Evolutionary conservation across 2,888 invertebrate species (phyloP).

Genomic region (Oxycera nigricornis): DNA sequence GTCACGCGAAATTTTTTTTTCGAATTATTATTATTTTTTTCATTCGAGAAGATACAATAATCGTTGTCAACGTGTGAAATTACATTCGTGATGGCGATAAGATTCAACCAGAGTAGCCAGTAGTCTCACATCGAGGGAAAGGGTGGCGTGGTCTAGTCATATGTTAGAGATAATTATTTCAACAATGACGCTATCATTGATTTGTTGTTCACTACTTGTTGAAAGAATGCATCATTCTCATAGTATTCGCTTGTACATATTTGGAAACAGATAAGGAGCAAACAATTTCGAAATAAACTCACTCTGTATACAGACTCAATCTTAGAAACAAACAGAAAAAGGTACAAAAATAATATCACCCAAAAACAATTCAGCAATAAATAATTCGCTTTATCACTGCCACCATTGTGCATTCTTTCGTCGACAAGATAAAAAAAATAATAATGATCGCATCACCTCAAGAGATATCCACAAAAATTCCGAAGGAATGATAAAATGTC

Average conservation of each 20-base stretch:
- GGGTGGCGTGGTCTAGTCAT: neutral
- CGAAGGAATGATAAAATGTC: neutral
- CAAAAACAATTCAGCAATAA: neutral
- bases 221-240: no score
- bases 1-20: no score
- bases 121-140: neutral
- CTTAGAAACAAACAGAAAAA: neutral
- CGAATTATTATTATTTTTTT: no score
- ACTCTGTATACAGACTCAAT: neutral
- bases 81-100: neutral
- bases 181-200: no score
- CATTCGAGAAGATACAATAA: neutral
- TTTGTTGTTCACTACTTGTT: no score
- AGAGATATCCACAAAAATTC: neutral
- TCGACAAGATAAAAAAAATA: conserved; percentile 1
- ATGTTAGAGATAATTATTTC: no score
- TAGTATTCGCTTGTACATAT: no score
- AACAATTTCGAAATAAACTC: no score
- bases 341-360: neutral
- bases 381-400: conserved; percentile 17
- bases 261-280: no score
- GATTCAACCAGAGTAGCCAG: neutral
- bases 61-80: neutral
- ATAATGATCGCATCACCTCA: conserved; percentile 3
- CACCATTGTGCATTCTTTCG: conserved; percentile 11